Evolutionary conservation across 2,888 invertebrate species (phyloP), one percentile per base, ranked within the genome.

Genomic region (Atethmia centrago): DNA sequence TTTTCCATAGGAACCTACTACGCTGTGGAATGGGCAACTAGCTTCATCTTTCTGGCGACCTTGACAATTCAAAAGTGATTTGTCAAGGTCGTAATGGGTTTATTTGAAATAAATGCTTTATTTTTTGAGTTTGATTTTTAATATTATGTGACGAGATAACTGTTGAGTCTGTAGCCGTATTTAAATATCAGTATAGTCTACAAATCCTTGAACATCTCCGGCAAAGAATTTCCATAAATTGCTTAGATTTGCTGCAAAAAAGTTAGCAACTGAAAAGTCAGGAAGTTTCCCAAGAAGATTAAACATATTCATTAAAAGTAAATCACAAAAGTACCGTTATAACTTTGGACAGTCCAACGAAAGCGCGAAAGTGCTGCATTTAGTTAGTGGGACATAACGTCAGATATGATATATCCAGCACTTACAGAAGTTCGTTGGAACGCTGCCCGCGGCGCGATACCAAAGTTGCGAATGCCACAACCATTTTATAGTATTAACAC

Each of bases 341-440:
- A 79, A 76, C 68, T 84, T 58, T 53, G 59, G 16, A 40, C 59
- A 58, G 61, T 42, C 14, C 36, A 56, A 70, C 19, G 40, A 70
- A 72, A 78, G 71, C 73, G 65, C 61, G 73, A 58, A 80, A 87
- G 75, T 70, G 84, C 68, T 72, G 83, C 78, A 77, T 85, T 85
- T 84, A 84, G 82, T 76, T 83, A 55, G 40, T 55, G 14, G 21
- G 47, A 64, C 36, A 62, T 47, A 53, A 63, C 47, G 45, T 82
- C 65, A 72, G 79, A 81, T 83, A 80, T 80, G 79, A 81, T 83
- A 80, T 80, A 82, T 84, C 83, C 76, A 78, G 74, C 71, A 74
- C 61, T 87, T 67, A 47, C 67, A 74, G 21, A 88, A 91, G 80
- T 91, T 89, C 67, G 64, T 84, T 91, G 92, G 91, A 90, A 86